Evolutionary conservation across 2,113 vertebrate species (phyloP).

Genomic region (Mugil cephalus): DNA sequence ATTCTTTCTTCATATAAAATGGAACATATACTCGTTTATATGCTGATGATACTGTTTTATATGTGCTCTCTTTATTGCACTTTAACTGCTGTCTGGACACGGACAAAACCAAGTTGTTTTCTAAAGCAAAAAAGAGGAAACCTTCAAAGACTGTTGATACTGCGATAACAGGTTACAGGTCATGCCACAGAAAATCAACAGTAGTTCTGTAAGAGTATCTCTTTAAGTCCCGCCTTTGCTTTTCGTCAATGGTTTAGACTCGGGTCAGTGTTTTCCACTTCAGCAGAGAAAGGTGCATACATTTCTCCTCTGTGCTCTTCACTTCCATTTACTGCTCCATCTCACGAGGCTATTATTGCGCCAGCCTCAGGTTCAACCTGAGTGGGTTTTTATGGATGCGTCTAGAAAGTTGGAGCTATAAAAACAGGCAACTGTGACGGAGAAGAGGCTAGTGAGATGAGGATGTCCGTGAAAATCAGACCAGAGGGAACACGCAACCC

Average conservation of each 20-base stretch:
- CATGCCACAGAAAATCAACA: slow-evolving; percentile 25
- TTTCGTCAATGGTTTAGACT: slow-evolving; percentile 68
- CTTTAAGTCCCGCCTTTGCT: slow-evolving; percentile 37
- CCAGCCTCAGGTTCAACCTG: slow-evolving; percentile 59
- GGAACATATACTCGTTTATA: neutral
- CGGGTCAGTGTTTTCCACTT: slow-evolving; percentile 63
- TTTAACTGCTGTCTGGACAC: neutral
- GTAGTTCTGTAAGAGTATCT: slow-evolving; percentile 24
- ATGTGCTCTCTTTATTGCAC: no score
- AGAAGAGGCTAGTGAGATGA: slow-evolving; percentile 31
- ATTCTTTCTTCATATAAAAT: neutral
- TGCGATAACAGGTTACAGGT: no score
- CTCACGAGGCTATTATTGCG: slow-evolving; percentile 67
- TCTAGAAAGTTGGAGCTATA: slow-evolving; percentile 52
- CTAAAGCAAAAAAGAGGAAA: neutral
- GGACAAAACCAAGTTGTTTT: neutral
- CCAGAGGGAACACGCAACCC: slow-evolving; percentile 21
- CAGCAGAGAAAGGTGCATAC: slow-evolving; percentile 60
- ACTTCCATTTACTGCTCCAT: slow-evolving; percentile 65
- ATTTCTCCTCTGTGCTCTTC: slow-evolving; percentile 49
- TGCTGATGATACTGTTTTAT: neutral
- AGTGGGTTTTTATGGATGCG: slow-evolving; percentile 61
- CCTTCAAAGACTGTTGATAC: no score
- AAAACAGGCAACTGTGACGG: slow-evolving; percentile 44
- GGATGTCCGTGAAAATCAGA: slow-evolving; percentile 17